Evolutionary conservation across 2,797 vertebrate species (phyloP), one percentile per base, ranked within the genome.

Genomic region (Chaetodon trifasciatus): DNA sequence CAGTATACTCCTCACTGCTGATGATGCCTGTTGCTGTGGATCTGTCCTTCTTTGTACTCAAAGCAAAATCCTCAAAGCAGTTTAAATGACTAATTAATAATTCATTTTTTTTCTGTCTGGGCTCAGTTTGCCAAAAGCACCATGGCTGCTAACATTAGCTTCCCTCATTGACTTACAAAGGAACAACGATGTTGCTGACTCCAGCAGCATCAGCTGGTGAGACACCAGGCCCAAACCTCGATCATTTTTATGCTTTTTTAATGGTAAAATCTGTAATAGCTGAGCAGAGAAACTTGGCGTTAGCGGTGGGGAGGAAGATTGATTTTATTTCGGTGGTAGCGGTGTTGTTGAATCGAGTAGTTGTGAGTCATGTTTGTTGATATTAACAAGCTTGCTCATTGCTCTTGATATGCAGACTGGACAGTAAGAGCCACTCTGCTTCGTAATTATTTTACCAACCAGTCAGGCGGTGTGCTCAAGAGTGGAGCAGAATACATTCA

Each of bases 291-390:
- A 63, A 46, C 39, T 69, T 69, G 68, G 76, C 47, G 1, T 35
- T 46, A 32, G 76, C 49, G 24, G 39, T 11, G 5, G 24, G 49
- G 53, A 76, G 24, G 28, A 64, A 80, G 63, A 73, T 57, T 23
- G 60, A 78, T 89, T 76, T 57, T 8, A 74, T 84, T 83, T 46
- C 67, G 53, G 66, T 75, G 28, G 46, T 65, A 75, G 53, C 82
- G 16, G 74, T 77, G 75, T 74, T 67, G 87, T 68, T 82, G 47
- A 84, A 74, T 70, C 16, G 2, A 79, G 70, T 57, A 53, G 57
- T 35, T 73, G 64, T 85, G 86, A 91, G 74, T 92, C 88, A 91
- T 81, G 72, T 88, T 81, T 81, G 79, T 82, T 86, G 71, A 81
- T 77, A 71, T 82, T 50, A 60, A 79, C 64, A 78, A 60, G 56